Base-by-base conservation (phyloP, 1,140 invertebrate species). In the Conopomorpha cramerella region DNA sequence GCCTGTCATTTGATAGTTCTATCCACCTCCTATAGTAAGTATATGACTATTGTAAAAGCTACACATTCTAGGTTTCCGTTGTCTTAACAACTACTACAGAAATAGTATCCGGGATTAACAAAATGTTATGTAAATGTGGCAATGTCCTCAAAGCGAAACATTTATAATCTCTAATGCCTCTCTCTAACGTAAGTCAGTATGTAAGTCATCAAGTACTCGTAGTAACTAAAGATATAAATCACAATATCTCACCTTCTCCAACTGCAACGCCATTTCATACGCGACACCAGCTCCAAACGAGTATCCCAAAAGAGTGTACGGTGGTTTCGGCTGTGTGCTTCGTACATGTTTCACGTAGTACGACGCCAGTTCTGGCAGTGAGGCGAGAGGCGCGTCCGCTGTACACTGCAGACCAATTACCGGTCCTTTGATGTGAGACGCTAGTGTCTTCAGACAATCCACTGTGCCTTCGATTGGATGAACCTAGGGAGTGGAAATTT, bases 401-500 rank as follows among this genome's bases (percentile, higher is more conserved):
- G 90, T 89, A 66, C 92, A 95, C 70, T 99, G 95, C 8, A 99
- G 74, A 27, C 95, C 95, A 77, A 88, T 95, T 17, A 93, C 92
- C 14, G 91, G 88, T 34, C 82, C 82, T 8, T 87, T 76, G 25
- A 97, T 64, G 47, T 86, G 78, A 12, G 74, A 71, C 1, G 91
- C 87, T 16, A 96, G 56, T n/a, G 70, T 66, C 52, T 84, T 81
- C 33, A 97, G 67, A 2, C 86, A 77, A 2, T 80, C 77, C 1
- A 89, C 85, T 38, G 88, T 84, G 44, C 96, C 96, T 81, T 98
- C 96, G 45, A 98, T 95, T 0, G 95, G 92, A 73, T 96, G 93
- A 17, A 96, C 78, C 31, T 93, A 79, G 93, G 93, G 10, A 93
- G 56, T 14, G 8, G 2, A 13, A 39, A 28, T 23, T n/a, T n/a